Evolutionary conservation across 2,797 vertebrate species (phyloP), one percentile per base, ranked within the genome.

Genomic region (Cryptoblepharus egeriae): DNA sequence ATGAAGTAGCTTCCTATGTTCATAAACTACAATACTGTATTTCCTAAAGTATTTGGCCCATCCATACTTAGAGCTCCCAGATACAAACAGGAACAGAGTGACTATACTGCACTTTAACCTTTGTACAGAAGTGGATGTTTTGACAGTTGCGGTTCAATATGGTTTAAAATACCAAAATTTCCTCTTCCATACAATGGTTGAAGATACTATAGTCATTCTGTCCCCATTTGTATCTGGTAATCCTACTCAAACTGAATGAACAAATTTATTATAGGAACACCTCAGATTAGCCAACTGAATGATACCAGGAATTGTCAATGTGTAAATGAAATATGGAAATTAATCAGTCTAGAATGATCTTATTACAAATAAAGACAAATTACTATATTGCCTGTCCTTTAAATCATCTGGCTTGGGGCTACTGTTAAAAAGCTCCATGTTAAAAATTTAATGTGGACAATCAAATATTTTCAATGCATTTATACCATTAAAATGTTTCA

Each of bases 321-420:
- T 65, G 20, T 58, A 58, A 58, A 24, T 58, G 22, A 58, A 58
- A 58, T 24, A 72, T 18, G 15, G 49, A 76, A 52, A 76, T 11
- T 28, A 70, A 80, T 7, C 37, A 68, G 35, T 67, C 12, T 35
- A 82, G 42, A 83, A 42, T 2, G 1, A 15, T 15, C 1, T 28
- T 18, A 80, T 24, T 12, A 30, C 39, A 37, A 77, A 73, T 11
- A 55, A 79, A 22, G 0, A 52, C 16, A 70, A 58, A 58, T 6
- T 15, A 52, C 49, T 52, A 80, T 0, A 71, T 2, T 68, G 88
- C 69, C 71, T 42, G n/a, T 4, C 72, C 24, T 37, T 68, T 68
- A 4, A 76, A 81, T 32, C 28, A 30, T 72, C 89, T 26, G 2
- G 7, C 65, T 55, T 84, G 77, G 49, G 49, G 49, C 49, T 52